Conservation (phyloP, 2,888 invertebrate genomes). For the Leucoptera coffeella region DNA sequence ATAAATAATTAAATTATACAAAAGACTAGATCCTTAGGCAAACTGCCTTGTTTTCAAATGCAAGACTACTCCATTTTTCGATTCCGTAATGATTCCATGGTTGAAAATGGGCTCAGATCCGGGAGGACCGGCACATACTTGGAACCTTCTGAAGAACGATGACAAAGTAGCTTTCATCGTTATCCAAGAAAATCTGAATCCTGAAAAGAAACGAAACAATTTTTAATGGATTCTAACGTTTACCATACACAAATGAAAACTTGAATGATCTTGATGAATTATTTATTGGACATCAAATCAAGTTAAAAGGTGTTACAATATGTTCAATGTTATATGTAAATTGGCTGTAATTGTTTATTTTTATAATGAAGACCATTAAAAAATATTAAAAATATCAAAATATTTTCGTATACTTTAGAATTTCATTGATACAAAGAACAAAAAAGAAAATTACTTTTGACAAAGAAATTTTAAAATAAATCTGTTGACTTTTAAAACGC, state of each 20-base stretch:
- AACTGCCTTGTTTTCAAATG: slow-evolving; percentile 1
- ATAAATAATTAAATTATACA: too few species aligned
- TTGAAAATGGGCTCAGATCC: slow-evolving; percentile 13
- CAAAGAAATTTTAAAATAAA: too few species aligned
- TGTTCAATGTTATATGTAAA: too few species aligned
- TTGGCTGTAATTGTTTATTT: too few species aligned
- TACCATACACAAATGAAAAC: too few species aligned
- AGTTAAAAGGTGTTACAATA: too few species aligned
- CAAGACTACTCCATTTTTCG: slow-evolving; percentile 10
- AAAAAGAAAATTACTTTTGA: too few species aligned
- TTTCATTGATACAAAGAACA: too few species aligned
- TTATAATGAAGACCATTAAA: too few species aligned
- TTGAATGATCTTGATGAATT: too few species aligned
- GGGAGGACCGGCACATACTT: slow-evolving; percentile 10
- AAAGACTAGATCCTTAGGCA: too few species aligned
- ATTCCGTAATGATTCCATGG: slow-evolving; percentile 14
- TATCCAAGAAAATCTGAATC: slow-evolving; percentile 13
- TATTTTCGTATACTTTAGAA: not conserved
- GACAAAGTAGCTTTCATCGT: slow-evolving; percentile 15
- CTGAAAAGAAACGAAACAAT: slow-evolving; percentile 6
- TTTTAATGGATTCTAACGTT: not conserved
- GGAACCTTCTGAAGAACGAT: slow-evolving; percentile 12
- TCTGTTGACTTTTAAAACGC: not conserved
- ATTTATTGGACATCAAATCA: too few species aligned
- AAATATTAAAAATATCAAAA: not conserved